These are phyloP conservation scores for Harpalus rufipes DNA, from an alignment of 2,888 invertebrate genomes.

Conservation along the genomic window DNA sequence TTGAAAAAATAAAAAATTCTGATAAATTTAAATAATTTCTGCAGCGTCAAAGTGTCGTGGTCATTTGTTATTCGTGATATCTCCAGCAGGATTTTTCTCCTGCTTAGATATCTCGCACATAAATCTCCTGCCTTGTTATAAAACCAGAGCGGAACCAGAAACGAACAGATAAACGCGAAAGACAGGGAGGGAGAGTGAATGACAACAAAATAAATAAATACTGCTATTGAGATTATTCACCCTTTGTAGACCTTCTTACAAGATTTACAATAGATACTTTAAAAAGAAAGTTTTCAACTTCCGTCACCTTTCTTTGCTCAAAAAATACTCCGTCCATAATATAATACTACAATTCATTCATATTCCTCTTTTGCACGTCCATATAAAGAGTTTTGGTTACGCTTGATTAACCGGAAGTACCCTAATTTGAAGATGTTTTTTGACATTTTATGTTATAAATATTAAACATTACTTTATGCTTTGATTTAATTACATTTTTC, in stretches of 20 bases:
- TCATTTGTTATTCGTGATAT: conserved; percentile 30
- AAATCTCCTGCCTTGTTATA: conserved; percentile 32
- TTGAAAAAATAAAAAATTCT: conserved; percentile 69
- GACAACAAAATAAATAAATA: conserved; percentile 26
- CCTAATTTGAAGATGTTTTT: too few species aligned
- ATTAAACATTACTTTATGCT: too few species aligned
- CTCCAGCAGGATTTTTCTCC: conserved; percentile 8
- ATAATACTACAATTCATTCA: too few species aligned
- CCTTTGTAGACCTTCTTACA: background rate
- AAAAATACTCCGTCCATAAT: too few species aligned
- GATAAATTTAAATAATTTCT: background rate
- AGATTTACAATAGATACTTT: too few species aligned
- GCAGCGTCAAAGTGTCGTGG: background rate
- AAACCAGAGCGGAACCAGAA: conserved; percentile 24
- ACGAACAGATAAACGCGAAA: background rate
- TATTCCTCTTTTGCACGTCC: too few species aligned
- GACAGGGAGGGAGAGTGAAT: conserved; percentile 5
- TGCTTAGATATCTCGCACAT: conserved; percentile 12
- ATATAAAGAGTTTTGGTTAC: too few species aligned
- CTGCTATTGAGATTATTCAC: conserved; percentile 23
- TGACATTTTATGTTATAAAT: too few species aligned
- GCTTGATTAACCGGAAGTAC: too few species aligned
- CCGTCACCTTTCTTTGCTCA: too few species aligned
- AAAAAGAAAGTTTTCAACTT: too few species aligned
- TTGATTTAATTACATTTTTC: too few species aligned